A percentile compares a stretch with the other conserved stretches of the same genome.
Conservation (phyloP, 2,797 vertebrate species). For the Anisognathus igniventris region DNA sequence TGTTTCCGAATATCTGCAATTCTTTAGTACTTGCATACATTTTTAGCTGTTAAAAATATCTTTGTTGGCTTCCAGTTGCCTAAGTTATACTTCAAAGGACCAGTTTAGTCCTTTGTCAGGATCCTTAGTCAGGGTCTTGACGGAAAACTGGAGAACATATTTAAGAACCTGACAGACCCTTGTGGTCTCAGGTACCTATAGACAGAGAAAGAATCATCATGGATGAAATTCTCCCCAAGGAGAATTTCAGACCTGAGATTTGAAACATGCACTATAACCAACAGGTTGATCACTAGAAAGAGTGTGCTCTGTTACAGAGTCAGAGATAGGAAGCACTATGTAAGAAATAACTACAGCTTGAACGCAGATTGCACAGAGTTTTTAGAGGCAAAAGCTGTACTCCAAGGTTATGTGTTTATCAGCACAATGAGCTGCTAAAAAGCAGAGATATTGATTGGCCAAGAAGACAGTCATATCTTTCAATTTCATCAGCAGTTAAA, state of each 20-base stretch:
- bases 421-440: not conserved
- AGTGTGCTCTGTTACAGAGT: not conserved
- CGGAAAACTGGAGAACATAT: not conserved
- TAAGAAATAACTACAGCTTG: not conserved
- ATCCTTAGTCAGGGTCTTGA: not conserved
- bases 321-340: not conserved
- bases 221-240: not conserved
- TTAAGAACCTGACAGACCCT: not conserved
- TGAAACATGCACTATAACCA: not conserved
- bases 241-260: not conserved
- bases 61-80: not conserved
- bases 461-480: not conserved
- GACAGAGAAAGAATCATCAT: not conserved
- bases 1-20: not conserved
- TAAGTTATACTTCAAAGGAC: not conserved
- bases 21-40: not conserved
- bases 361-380: not conserved
- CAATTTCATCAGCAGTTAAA: not conserved
- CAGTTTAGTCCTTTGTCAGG: not conserved
- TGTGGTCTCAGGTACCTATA: not conserved
- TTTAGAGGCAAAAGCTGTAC: not conserved
- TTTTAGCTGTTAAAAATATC: not conserved
- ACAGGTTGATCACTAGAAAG: not conserved
- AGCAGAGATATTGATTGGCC: not conserved
- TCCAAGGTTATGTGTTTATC: not conserved